Evolutionary conservation across 2,888 invertebrate genomes (phyloP), one percentile per base, ranked within the genome.

Genomic region (Pardosa pseudoannulata): DNA sequence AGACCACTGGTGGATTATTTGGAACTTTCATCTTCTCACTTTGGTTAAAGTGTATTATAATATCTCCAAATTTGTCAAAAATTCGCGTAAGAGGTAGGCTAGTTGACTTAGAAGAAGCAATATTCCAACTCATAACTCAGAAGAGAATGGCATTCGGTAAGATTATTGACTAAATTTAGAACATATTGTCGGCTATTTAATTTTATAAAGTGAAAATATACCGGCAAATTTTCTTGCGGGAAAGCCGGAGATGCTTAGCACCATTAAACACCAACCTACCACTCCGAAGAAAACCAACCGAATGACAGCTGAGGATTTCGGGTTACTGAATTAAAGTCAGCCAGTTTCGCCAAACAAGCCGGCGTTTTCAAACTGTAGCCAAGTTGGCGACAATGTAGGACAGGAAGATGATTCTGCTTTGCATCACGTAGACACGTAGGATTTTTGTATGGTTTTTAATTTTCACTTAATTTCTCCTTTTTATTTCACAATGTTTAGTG

Each of bases 301-400:
- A 85, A 85, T 85, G 83, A 85, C 83, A 85, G 83, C 83, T 85
- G 83, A 85, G 78, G 36, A 72, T 56, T 36, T n/a, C 73, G 83
- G 83, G 78, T 85, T 85, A 71, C 83, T 67, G 62, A 72, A 67
- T 85, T 78, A 78, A 85, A 73, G 78, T 62, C 50, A 23, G 72
- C 73, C 65, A 27, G 28, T 16, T 23, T 41, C 70, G 82, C 82
- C 82, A 83, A 83, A 9, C 36, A 7, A 19, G 16, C 32, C 56
- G 19, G 67, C 67, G 32, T 28, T 23, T 39, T 36, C 39, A 28
- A 70, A 23, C 5, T n/a, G 32, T 13, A 11, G 70, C 70, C 70
- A 65, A 41, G 16, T 70, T 70, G 70, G 70, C 70, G 41, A 41
- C 13, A 16, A 11, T 41, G 39, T 28, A 1, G 13, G 6, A 13